Evolutionary conservation across 2,797 vertebrate genomes (phyloP).

Genomic region (Graptemys geographica): DNA sequence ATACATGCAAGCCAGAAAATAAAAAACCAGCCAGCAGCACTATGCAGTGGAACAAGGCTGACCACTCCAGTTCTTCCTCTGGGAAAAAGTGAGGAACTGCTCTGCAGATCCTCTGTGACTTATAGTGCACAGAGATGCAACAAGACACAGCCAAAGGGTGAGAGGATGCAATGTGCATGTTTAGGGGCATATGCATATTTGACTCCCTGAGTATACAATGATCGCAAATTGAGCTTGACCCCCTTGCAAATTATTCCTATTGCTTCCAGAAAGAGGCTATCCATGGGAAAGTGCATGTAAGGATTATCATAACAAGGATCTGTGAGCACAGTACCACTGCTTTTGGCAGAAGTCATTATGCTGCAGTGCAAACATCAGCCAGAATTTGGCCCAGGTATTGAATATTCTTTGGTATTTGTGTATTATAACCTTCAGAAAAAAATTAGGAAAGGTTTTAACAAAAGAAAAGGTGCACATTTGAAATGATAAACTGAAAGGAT

Average conservation of each 20-base stretch:
- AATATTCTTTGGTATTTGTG: neutral
- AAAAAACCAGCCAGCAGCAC: neutral
- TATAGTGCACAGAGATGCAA: neutral
- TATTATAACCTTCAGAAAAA: neutral
- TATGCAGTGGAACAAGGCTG: neutral
- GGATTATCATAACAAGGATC: neutral
- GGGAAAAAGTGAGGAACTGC: neutral
- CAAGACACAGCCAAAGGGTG: neutral
- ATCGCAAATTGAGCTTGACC: neutral
- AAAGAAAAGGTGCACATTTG: neutral
- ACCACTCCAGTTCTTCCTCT: neutral
- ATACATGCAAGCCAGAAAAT: accelerated
- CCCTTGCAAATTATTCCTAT: neutral
- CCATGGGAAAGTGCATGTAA: too few species aligned
- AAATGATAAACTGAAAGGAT: neutral
- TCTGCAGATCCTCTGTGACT: neutral
- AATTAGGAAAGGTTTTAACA: neutral
- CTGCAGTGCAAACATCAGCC: neutral
- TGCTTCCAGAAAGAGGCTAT: neutral
- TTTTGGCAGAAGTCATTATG: neutral
- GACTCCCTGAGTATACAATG: neutral
- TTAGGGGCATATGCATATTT: neutral
- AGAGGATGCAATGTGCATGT: neutral
- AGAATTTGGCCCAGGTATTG: neutral
- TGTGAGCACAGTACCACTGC: accelerated